Conservation (phyloP, 2,113 vertebrate genomes). For the Symphodus melops region DNA sequence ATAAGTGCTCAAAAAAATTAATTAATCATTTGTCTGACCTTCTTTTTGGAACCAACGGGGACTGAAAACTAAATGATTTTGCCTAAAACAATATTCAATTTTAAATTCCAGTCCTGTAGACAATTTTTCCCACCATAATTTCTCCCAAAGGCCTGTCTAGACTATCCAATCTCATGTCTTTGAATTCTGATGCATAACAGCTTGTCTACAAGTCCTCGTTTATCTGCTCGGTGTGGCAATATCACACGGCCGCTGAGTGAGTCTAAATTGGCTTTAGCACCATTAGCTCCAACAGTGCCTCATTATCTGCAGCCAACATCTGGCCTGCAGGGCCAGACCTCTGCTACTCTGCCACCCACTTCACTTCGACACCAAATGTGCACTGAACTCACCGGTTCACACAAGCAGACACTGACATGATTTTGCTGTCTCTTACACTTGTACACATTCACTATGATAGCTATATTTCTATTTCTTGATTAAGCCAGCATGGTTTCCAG, state of each 20-base stretch:
- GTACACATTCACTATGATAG: constrained; percentile 15
- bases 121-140: neutral
- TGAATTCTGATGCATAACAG: constrained; percentile 39
- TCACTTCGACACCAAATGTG: constrained; percentile 10
- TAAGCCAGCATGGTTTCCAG: constrained; percentile 60
- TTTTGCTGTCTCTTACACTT: constrained; percentile 20
- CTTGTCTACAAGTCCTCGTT: constrained; percentile 49
- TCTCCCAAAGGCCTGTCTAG: constrained; percentile 23
- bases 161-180: constrained; percentile 32
- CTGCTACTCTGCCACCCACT: constrained; percentile 37
- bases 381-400: constrained; percentile 29
- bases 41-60: neutral
- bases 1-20: constrained; percentile 3
- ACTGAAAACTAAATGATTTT: neutral
- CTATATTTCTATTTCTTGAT: constrained; percentile 69
- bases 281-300: constrained; percentile 58
- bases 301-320: constrained; percentile 68
- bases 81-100: constrained; percentile 15
- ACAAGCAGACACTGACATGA: neutral
- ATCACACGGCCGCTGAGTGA: constrained; percentile 51
- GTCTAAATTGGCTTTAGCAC: constrained; percentile 70
- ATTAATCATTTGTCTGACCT: constrained; percentile 3
- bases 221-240: constrained; percentile 50
- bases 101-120: constrained; percentile 37
- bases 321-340: constrained; percentile 62